These are phyloP conservation scores for Dugesia japonica DNA, from an alignment of 2,888 invertebrate species.

Conservation along the genomic window DNA sequence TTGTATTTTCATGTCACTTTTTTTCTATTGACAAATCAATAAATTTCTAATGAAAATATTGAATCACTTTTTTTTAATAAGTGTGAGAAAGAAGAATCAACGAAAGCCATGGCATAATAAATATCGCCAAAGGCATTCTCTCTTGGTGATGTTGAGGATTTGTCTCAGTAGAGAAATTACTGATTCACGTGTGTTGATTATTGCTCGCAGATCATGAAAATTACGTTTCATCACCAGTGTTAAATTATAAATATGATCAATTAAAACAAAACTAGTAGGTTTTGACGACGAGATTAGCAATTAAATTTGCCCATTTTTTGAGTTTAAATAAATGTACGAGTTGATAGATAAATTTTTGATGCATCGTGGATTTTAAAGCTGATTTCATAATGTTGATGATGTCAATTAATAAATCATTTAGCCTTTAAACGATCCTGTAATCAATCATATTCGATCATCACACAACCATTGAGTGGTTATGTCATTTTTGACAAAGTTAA, in stretches of 20 bases:
- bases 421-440: not conserved
- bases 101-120: not conserved
- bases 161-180: not conserved
- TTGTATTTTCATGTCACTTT: no score
- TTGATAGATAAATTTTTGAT: not conserved
- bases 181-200: not conserved
- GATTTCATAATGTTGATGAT: not conserved
- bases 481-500: not conserved
- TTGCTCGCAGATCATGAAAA: not conserved
- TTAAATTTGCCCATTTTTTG: not conserved
- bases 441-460: not conserved
- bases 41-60: no score
- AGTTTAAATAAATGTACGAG: not conserved
- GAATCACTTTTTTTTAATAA: not conserved
- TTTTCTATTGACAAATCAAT: no score
- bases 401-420: not conserved
- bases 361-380: not conserved
- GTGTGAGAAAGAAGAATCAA: not conserved
- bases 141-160: not conserved
- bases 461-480: not conserved
- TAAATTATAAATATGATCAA: no score
- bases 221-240: not conserved
- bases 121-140: not conserved
- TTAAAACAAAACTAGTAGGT: not conserved
- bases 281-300: not conserved